A percentile compares a stretch with the other conserved stretches of the same genome.
Conservation (phyloP, 2,113 vertebrate species). For the Rhabdomys dilectus region DNA sequence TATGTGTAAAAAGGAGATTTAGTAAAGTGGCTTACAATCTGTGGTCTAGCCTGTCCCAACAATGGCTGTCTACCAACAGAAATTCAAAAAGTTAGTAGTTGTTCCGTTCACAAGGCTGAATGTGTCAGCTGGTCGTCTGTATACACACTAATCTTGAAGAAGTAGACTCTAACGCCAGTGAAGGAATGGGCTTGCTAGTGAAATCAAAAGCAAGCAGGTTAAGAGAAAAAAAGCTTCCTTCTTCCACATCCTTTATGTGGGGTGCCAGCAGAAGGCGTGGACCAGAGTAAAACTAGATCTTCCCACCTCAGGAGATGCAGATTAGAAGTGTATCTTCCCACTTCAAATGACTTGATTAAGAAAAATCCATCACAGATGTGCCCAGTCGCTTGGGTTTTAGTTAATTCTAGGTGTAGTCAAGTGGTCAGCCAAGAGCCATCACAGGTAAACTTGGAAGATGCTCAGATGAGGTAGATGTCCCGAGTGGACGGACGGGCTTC, state of each 20-base stretch:
- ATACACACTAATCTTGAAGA: too few species aligned
- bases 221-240: background rate
- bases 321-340: background rate
- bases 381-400: background rate
- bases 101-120: background rate
- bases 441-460: background rate
- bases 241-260: background rate
- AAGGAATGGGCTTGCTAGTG: background rate
- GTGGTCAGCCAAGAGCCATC: background rate
- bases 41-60: background rate
- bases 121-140: background rate
- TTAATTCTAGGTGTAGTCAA: background rate
- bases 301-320: background rate
- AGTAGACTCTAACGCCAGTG: background rate
- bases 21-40: background rate
- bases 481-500: slow-evolving; percentile 38
- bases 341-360: background rate
- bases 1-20: background rate
- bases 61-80: background rate
- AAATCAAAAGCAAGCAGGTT: background rate
- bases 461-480: background rate
- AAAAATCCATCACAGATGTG: background rate
- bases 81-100: background rate
- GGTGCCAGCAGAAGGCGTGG: background rate
- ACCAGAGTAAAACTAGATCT: background rate